Evolutionary conservation across 2,113 vertebrate genomes (phyloP).

Genomic region (Stigmatopora argus): DNA sequence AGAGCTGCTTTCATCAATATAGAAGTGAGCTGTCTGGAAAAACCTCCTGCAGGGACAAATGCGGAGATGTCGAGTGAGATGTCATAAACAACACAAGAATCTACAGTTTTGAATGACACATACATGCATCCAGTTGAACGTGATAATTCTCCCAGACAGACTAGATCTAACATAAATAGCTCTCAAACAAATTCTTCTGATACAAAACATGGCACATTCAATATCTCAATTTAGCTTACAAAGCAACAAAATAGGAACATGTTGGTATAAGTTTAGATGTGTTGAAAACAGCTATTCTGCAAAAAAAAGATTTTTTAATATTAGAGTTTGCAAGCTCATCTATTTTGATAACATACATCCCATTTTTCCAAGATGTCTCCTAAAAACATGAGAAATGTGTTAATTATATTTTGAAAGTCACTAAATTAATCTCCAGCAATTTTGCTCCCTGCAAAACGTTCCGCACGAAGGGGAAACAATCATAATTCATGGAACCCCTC

Average conservation of each 20-base stretch:
- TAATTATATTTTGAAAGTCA: not conserved
- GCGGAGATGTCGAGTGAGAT: conserved; percentile 21
- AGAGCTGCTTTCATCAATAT: conserved; percentile 95
- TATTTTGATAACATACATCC: not conserved
- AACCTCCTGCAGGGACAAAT: conserved; percentile 80
- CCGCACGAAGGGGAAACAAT: not conserved
- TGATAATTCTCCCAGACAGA: not conserved
- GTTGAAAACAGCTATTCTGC: conserved; percentile 10
- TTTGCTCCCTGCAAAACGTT: not conserved
- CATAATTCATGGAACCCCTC: not conserved
- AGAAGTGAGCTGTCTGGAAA: conserved; percentile 98
- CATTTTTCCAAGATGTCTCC: not conserved
- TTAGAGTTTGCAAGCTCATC: conserved; percentile 8
- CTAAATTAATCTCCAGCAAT: not conserved
- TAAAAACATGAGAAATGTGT: conserved; percentile 8
- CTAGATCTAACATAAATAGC: conserved; percentile 46
- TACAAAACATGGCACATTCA: conserved; percentile 11
- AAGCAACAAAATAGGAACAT: conserved; percentile 18
- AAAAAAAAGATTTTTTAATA: conserved; percentile 2
- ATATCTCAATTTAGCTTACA: conserved; percentile 8
- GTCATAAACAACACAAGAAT: conserved; percentile 35
- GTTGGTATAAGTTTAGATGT: not conserved
- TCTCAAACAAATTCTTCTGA: conserved; percentile 18
- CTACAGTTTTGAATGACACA: conserved; percentile 30
- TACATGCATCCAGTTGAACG: not conserved